Percentiles rank a stretch among this genome's conserved stretches.
Evolutionary conservation across 2,888 invertebrate species (phyloP).

Genomic region (Scaptomyza parva): DNA sequence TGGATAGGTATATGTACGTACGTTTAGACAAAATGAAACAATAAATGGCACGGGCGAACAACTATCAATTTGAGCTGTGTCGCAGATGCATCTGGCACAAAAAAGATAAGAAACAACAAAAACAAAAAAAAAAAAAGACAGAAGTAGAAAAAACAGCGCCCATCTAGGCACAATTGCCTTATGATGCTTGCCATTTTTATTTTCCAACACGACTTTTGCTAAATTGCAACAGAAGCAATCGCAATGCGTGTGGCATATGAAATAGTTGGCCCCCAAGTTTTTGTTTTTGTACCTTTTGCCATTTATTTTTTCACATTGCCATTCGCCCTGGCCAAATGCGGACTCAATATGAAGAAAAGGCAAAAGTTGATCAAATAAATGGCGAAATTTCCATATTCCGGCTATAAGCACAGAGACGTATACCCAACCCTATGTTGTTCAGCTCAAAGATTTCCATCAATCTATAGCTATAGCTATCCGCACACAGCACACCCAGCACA

Average conservation of each 20-base stretch:
- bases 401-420: conserved; percentile 74
- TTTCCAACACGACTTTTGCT: conserved; percentile 73
- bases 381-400: conserved; percentile 77
- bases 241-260: conserved; percentile 73
- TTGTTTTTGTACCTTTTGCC: conserved; percentile 69
- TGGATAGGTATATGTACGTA: conserved; percentile 17
- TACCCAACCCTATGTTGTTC: conserved; percentile 35
- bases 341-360: conserved; percentile 73
- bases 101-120: not conserved
- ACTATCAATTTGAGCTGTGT: conserved; percentile 68
- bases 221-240: conserved; percentile 61
- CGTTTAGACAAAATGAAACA: conserved; percentile 34
- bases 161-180: conserved; percentile 25
- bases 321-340: conserved; percentile 19
- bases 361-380: conserved; percentile 80
- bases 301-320: conserved; percentile 61
- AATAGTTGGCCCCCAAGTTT: conserved; percentile 59
- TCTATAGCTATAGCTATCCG: conserved; percentile 23
- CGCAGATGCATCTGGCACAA: conserved; percentile 64
- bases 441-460: conserved; percentile 74
- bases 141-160: conserved; percentile 3
- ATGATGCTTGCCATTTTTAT: conserved; percentile 65
- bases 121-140: not conserved
- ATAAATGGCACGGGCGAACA: conserved; percentile 60
- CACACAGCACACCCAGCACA: conserved; percentile 42